A percentile compares a stretch with the other conserved stretches of the same genome.
phyloP scores from a whole-genome alignment of 64 coral and sea anemone genomes.

The Pocillopora damicornis region DNA sequence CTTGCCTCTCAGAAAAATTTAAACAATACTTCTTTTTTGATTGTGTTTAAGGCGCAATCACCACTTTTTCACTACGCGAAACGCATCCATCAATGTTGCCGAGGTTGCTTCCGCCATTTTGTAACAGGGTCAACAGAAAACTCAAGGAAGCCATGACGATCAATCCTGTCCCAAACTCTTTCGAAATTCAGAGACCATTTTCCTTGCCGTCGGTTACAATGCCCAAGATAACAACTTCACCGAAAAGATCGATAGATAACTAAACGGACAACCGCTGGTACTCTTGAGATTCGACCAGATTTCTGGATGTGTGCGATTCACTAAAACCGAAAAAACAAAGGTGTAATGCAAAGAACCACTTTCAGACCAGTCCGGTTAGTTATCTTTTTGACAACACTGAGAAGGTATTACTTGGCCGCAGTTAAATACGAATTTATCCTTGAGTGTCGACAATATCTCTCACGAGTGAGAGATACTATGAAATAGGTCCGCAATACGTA shows the following conservation, averaged over 20 bases:
- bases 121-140: slow-evolving; percentile 14
- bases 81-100: background rate
- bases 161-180: background rate
- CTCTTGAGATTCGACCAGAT: background rate
- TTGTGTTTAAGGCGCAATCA: background rate
- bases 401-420: no score
- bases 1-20: no score
- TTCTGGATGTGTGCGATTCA: background rate
- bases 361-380: background rate
- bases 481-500: no score
- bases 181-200: background rate
- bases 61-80: background rate
- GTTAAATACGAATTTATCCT: no score
- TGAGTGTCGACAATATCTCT: no score
- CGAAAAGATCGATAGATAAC: slow-evolving; percentile 49
- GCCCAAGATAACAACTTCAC: slow-evolving; percentile 41
- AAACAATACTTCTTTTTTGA: no score
- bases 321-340: slow-evolving; percentile 18
- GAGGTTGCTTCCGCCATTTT: slow-evolving; percentile 24
- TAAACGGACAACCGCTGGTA: background rate
- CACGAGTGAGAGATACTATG: no score
- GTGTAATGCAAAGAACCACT: slow-evolving; percentile 21
- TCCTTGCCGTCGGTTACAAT: slow-evolving; percentile 23
- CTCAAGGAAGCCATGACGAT: slow-evolving; percentile 38
- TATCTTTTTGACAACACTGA: no score